A percentile compares a stretch with the other conserved stretches of the same genome.
Conservation (phyloP, 2,888 invertebrate species). For the Papilio protenor region DNA sequence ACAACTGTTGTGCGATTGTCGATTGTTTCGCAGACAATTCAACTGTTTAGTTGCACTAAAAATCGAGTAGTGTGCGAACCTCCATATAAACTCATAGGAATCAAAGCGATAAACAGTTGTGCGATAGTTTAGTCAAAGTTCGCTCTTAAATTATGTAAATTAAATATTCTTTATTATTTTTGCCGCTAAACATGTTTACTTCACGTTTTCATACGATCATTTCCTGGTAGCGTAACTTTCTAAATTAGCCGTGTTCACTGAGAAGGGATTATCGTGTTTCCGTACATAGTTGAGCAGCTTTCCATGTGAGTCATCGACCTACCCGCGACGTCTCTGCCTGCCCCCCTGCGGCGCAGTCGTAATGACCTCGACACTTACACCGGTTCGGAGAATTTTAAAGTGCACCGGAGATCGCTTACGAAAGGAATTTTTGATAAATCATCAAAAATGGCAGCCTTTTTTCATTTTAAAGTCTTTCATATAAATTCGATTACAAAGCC, state of each 20-base stretch:
- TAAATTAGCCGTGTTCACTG: neutral
- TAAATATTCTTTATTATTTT: too few species aligned
- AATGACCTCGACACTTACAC: neutral
- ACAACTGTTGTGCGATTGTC: too few species aligned
- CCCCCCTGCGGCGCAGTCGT: neutral
- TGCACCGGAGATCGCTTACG: neutral
- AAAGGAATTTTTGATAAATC: neutral
- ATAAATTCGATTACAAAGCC: too few species aligned
- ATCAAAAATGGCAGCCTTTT: neutral
- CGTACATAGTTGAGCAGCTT: slow-evolving; percentile 1
- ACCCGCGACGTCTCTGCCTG: neutral
- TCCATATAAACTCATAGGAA: too few species aligned
- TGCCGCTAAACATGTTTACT: neutral
- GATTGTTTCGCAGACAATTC: too few species aligned
- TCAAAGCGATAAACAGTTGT: too few species aligned
- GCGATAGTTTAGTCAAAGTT: too few species aligned
- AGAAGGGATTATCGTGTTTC: slow-evolving; percentile 9
- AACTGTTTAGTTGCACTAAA: too few species aligned
- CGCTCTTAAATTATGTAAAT: too few species aligned
- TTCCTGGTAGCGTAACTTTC: slow-evolving; percentile 1
- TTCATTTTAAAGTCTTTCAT: neutral
- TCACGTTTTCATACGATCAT: neutral
- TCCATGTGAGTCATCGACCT: neutral
- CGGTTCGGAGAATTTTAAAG: neutral
- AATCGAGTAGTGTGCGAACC: too few species aligned